Evolutionary conservation across 2,113 vertebrate species (phyloP), one percentile per base, ranked within the genome.

Genomic region (Pluvianellus socialis): DNA sequence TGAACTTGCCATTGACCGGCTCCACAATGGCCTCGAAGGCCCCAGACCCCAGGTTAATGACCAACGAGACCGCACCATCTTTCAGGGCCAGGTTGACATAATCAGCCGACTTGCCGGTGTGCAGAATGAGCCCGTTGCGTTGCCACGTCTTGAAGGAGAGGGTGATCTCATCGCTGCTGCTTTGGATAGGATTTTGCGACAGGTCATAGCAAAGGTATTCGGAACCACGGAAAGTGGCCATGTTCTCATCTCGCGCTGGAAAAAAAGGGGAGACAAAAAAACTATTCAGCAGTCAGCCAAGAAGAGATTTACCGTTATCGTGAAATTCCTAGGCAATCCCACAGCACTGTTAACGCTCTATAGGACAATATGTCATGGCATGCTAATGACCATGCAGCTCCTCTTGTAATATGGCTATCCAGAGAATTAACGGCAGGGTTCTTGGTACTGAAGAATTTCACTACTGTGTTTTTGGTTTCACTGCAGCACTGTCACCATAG

Each of bases 11-110:
- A 77, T 99, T 99, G 98, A 99, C 99, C 2, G 99, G 99, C 98
- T 99, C 99, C 79, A 99, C 99, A 19, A 99, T 99, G 97, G 99
- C 99, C 98, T 99, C 99, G 6, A 99, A 99, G 97, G 99, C 99
- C 88, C 99, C 99, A 11, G 99, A 99, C 44, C 99, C 99, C 97
- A 99, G 98, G 98, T 99, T 99, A 98, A 99, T 99, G 98, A 99
- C 99, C 92, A 99, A 96, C 4, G 99, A 99, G 89, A 99, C 99
- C 0, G 99, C 99, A 1, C 99, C 99, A 1, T 99, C 99, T 94
- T 99, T 99, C 77, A 99, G 98, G 22, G 99, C 99, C 97, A 99
- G 98, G 98, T 99, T 99, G 98, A 99, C 99, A 15, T 99, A 99
- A 97, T 99, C 99, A 1, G 99, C 99, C 0, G 99, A 99, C 97